phyloP scores from a whole-genome alignment of 2,888 invertebrate species.

The Macrosiphum euphorbiae region DNA sequence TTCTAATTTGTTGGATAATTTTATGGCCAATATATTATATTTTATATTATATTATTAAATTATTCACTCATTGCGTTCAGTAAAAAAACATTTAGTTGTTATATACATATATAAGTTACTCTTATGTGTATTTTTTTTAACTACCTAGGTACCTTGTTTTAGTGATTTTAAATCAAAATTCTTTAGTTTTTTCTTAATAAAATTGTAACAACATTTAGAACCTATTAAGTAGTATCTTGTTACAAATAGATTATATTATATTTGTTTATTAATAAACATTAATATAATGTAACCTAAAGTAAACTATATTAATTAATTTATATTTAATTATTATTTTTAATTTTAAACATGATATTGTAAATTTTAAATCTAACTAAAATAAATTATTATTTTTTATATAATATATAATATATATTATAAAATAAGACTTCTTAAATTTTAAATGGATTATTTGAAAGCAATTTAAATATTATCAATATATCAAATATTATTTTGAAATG shows the following conservation, averaged over 20 bases:
- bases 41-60: constrained; percentile 25
- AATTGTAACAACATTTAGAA: constrained; percentile 6
- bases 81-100: constrained; percentile 22
- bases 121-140: not conserved
- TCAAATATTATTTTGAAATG: not conserved
- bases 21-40: constrained; percentile 18
- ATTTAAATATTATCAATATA: not conserved
- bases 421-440: not conserved
- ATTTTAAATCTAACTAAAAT: not conserved
- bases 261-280: not conserved
- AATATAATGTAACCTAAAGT: not conserved
- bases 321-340: not conserved
- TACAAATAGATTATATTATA: not conserved
- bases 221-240: constrained; percentile 19
- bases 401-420: not conserved
- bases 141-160: not conserved
- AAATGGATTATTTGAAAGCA: not conserved
- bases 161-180: constrained; percentile 38
- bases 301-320: not conserved
- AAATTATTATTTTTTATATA: not conserved
- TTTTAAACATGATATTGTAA: not conserved
- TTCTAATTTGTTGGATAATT: constrained; percentile 19
- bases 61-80: not conserved
- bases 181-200: not conserved
- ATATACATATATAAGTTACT: constrained; percentile 5